A percentile compares a stretch with the other conserved stretches of the same genome.
Conservation (phyloP, 1,140 invertebrate genomes). For the Liolophura sinensis region DNA sequence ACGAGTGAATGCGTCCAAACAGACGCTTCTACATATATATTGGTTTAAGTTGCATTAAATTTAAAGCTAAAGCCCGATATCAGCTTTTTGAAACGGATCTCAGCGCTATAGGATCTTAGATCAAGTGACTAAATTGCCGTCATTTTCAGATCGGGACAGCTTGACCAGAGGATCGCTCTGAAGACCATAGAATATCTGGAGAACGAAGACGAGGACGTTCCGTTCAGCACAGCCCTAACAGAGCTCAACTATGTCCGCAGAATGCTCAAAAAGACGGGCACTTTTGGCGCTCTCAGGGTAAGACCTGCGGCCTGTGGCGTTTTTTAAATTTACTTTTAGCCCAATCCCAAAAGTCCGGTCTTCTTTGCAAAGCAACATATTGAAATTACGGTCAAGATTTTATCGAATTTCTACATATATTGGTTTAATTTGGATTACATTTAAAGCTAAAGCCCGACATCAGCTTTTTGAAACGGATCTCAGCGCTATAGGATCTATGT, state of each 20-base stretch:
- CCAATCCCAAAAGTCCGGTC: too few relatives aligned
- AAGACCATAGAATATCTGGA: slow-evolving; percentile 72
- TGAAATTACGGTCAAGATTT: too few relatives aligned
- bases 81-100: too few relatives aligned
- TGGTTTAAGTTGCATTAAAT: not conserved
- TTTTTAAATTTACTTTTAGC: too few relatives aligned
- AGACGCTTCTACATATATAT: not conserved
- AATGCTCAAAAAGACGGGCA: slow-evolving; percentile 69
- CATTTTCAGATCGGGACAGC: slow-evolving; percentile 68
- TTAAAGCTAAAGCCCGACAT: too few relatives aligned
- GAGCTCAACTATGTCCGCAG: slow-evolving; percentile 72
- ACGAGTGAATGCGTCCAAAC: not conserved
- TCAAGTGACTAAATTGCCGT: not conserved
- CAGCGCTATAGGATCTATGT: too few relatives aligned
- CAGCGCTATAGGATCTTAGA: not conserved
- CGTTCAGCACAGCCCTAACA: slow-evolving; percentile 60
- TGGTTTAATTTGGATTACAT: too few relatives aligned
- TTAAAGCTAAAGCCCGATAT: not conserved
- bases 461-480: too few relatives aligned
- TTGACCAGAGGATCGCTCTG: slow-evolving; percentile 71
- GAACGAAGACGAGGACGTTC: slow-evolving; percentile 72
- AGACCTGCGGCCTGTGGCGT: not conserved
- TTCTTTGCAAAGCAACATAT: too few relatives aligned
- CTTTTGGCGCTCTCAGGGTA: slow-evolving; percentile 48
- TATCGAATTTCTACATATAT: too few relatives aligned